Percentiles rank a stretch among this genome's conserved stretches.
Evolutionary conservation across 2,113 vertebrate genomes (phyloP).

Genomic region (Campylorhamphus procurvoides): DNA sequence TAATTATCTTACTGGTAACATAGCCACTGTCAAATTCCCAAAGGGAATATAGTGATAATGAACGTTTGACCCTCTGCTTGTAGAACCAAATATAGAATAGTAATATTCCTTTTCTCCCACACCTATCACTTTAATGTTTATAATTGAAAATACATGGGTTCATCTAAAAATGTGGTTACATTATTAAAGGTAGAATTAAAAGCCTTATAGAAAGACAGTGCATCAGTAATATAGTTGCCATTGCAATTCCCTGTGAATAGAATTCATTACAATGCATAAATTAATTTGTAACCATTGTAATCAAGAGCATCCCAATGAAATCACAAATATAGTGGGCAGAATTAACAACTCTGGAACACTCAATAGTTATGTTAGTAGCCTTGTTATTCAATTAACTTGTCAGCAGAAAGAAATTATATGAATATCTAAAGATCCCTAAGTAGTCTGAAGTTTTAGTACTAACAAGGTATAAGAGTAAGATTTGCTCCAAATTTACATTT

Average conservation of each 20-base stretch:
- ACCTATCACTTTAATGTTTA: neutral
- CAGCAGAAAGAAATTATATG: neutral
- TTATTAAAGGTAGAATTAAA: neutral
- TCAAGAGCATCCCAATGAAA: conserved; percentile 24
- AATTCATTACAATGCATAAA: conserved; percentile 12
- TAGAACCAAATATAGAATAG: neutral
- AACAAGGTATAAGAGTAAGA: neutral
- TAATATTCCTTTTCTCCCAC: neutral
- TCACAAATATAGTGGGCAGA: conserved; percentile 9
- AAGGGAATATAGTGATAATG: neutral
- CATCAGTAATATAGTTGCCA: neutral
- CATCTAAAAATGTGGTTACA: neutral
- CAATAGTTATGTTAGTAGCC: neutral
- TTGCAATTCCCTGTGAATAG: neutral
- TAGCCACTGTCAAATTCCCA: neutral
- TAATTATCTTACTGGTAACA: conserved; percentile 1
- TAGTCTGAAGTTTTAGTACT: neutral
- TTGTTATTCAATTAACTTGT: neutral
- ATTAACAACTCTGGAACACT: conserved; percentile 14
- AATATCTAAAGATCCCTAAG: neutral
- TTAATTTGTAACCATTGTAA: conserved; percentile 27
- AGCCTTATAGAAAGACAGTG: neutral
- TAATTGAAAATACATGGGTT: neutral
- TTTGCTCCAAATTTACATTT: neutral
- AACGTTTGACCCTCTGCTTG: neutral